These are phyloP conservation scores for Suricata suricatta DNA, from an alignment of 2,113 vertebrate genomes.

Conservation along the genomic window DNA sequence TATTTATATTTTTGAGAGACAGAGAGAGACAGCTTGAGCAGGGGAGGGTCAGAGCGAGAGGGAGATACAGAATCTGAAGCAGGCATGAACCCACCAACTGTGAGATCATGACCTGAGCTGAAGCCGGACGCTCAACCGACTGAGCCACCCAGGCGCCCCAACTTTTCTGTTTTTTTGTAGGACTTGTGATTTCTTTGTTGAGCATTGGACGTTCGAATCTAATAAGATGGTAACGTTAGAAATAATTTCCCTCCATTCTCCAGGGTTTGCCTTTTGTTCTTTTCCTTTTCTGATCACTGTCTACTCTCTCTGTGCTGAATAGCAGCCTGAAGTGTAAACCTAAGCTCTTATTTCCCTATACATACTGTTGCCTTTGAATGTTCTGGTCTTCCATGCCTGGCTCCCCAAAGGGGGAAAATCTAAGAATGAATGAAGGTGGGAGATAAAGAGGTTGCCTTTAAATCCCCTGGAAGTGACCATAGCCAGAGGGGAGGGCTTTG, in stretches of 20 bases:
- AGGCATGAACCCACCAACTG: too few relatives aligned
- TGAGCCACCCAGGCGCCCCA: too few relatives aligned
- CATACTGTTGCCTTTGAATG: not conserved
- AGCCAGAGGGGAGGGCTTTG: rapidly evolving
- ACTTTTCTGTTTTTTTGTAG: not conserved
- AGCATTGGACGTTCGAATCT: not conserved
- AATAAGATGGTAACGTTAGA: not conserved
- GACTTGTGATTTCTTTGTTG: not conserved
- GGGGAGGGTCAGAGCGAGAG: too few relatives aligned
- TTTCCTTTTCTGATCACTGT: not conserved
- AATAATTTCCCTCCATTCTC: not conserved
- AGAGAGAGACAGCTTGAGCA: too few relatives aligned
- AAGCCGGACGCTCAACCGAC: too few relatives aligned
- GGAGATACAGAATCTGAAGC: too few relatives aligned
- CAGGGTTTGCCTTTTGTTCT: not conserved
- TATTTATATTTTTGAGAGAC: too few relatives aligned
- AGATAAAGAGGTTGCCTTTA: not conserved
- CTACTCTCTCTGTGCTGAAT: not conserved
- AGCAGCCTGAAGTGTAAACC: not conserved
- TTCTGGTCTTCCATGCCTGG: not conserved
- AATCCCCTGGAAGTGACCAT: not conserved
- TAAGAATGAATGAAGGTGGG: not conserved
- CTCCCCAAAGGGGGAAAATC: not conserved
- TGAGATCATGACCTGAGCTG: too few relatives aligned
- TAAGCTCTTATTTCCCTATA: not conserved